Evolutionary conservation across 2,888 invertebrate genomes (phyloP).

Genomic region (Cepaea hortensis): DNA sequence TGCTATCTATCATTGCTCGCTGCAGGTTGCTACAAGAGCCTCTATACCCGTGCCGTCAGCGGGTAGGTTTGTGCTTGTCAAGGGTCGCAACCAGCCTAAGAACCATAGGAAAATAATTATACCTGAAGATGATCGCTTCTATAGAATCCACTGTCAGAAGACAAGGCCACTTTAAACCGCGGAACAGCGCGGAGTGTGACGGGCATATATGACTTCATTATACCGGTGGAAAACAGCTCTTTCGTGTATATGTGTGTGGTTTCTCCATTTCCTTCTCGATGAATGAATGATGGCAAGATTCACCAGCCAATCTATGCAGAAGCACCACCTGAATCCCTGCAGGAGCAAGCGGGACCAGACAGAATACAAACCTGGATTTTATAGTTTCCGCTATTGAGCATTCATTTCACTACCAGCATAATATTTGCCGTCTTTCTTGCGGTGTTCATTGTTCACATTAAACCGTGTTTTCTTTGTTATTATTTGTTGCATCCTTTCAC

Average conservation of each 20-base stretch:
- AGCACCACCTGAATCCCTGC: slow-evolving; percentile 2
- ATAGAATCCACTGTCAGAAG: not conserved
- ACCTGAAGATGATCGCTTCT: not conserved
- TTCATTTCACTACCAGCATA: too few species aligned
- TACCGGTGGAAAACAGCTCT: not conserved
- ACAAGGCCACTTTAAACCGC: not conserved
- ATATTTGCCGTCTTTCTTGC: too few species aligned
- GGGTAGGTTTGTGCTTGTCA: slow-evolving; percentile 4
- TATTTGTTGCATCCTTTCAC: too few species aligned
- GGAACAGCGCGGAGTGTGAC: not conserved
- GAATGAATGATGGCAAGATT: not conserved
- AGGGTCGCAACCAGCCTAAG: not conserved
- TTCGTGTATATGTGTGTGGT: not conserved
- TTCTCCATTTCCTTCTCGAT: not conserved
- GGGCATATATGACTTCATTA: too few species aligned
- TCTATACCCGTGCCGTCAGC: not conserved
- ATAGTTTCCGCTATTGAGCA: too few species aligned
- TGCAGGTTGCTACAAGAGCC: not conserved
- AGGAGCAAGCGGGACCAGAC: not conserved
- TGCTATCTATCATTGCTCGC: not conserved
- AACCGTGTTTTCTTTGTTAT: too few species aligned
- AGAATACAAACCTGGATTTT: too few species aligned
- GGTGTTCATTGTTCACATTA: too few species aligned
- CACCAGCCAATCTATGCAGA: not conserved
- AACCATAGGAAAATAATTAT: not conserved